Evolutionary conservation across 2,797 vertebrate genomes (phyloP).

Genomic region (Micromesistius poutassou): DNA sequence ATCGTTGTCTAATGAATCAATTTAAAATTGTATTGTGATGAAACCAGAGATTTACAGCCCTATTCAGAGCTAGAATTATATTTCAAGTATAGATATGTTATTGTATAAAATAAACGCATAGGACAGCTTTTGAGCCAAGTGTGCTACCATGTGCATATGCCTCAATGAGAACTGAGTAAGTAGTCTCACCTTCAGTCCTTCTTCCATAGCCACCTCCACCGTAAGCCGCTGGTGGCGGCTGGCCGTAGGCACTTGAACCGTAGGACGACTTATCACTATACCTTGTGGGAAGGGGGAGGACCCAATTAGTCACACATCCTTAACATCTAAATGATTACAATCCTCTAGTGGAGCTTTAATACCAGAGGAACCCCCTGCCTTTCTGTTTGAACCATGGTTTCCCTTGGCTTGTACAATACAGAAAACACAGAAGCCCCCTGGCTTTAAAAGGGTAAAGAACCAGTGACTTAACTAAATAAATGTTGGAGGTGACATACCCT

Average conservation of each 20-base stretch:
- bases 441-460: not conserved
- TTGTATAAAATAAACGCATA: too few relatives aligned
- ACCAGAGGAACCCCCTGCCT: not conserved
- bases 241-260: conserved; percentile 24
- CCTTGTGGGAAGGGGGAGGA: conserved; percentile 32
- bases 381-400: not conserved
- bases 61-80: too few relatives aligned
- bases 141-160: not conserved
- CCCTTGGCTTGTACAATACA: not conserved
- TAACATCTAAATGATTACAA: not conserved
- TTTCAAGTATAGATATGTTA: too few relatives aligned
- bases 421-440: not conserved
- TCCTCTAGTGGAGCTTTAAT: too few relatives aligned
- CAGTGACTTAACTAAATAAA: not conserved
- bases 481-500: conserved; percentile 56
- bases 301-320: not conserved
- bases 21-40: too few relatives aligned
- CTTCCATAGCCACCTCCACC: conserved; percentile 61
- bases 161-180: not conserved
- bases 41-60: too few relatives aligned
- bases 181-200: conserved; percentile 67
- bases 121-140: not conserved
- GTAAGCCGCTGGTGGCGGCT: conserved; percentile 38
- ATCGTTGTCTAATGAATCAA: too few relatives aligned
- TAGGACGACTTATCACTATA: conserved; percentile 66